phyloP scores from a whole-genome alignment of 2,113 vertebrate genomes.

The Tretioscincus oriximinensis region DNA sequence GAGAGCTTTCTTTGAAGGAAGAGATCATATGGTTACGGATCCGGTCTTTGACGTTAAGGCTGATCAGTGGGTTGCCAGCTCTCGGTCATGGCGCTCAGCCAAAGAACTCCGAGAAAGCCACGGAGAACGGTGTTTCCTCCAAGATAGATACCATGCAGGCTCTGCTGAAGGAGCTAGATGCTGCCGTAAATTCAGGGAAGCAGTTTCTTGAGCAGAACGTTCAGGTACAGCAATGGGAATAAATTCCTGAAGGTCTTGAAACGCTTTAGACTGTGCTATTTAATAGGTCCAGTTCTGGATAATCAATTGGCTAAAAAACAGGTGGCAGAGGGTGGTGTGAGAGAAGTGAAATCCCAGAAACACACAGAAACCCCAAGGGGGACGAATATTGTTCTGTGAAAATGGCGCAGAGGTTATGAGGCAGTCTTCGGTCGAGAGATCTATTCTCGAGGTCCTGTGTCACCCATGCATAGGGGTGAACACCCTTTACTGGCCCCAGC shows the following conservation, averaged over 20 bases:
- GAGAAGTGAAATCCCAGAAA: no score
- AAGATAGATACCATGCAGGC: slow-evolving; percentile 75
- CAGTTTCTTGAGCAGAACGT: slow-evolving; percentile 80
- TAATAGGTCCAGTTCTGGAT: neutral
- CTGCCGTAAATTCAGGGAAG: slow-evolving; percentile 77
- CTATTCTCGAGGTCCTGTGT: no score
- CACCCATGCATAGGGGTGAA: no score
- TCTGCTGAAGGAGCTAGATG: slow-evolving; percentile 85
- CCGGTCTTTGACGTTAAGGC: slow-evolving; percentile 88
- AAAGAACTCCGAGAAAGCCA: slow-evolving; percentile 83
- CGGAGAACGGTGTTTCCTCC: slow-evolving; percentile 88
- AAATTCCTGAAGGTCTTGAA: slow-evolving; percentile 19
- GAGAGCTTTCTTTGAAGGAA: slow-evolving; percentile 86
- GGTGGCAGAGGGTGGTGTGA: no score
- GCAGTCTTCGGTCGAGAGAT: no score
- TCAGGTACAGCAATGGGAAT: slow-evolving; percentile 70
- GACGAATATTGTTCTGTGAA: no score
- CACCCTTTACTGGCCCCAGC: no score
- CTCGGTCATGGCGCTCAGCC: slow-evolving; percentile 76
- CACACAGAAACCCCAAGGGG: no score
- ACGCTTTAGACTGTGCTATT: neutral
- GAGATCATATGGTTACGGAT: slow-evolving; percentile 89
- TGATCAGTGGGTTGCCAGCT: slow-evolving; percentile 81
- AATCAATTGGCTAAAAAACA: no score
- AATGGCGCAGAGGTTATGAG: no score